Evolutionary conservation across 2,888 invertebrate species (phyloP), one percentile per base, ranked within the genome.

Genomic region (Sericinus montela): DNA sequence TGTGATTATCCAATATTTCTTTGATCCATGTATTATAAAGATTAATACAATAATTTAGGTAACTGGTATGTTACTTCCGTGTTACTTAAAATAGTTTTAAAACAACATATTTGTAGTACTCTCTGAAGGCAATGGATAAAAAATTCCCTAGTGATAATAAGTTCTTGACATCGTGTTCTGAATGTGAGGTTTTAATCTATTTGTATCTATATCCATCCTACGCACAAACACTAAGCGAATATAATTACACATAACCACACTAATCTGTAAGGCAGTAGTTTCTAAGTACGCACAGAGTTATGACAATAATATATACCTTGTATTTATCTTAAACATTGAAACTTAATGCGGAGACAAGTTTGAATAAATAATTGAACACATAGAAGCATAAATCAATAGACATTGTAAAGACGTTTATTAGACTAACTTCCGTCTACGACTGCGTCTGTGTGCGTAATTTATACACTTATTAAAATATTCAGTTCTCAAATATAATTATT

Each of bases 321-420:
- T 44, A 44, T 44, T 44, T 49, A 39, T 49, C 44, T 49, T 44
- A 7, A 16, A 1, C 19, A 25, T 48, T 39, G 25, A 39, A n/a
- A 49, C 39, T 34, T 38, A 1, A 28, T 48, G 25, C 15, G 9
- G 13, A 38, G n/a, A 23, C 16, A 49, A 40, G 10, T 44, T 39
- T 34, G 28, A 6, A 35, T 49, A 39, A 44, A 44, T 49, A 44
- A 49, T 39, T 49, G 39, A 44, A 35, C 34, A 28, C 23, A 11
- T 10, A 16, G 19, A 23, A 38, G 39, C 30, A 6, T 15, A 16
- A 14, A 48, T 42, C 37, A 23, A 43, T 42, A 11, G 13, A 29
- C 9, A 11, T 29, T 13, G 10, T 9, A 28, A 44, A 19, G 19
- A 5, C 3, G 19, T 19, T 19, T 19, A 19, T 5, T 19, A 19